Evolutionary conservation across 2,797 vertebrate genomes (phyloP).

Genomic region (Lacerta agilis): DNA sequence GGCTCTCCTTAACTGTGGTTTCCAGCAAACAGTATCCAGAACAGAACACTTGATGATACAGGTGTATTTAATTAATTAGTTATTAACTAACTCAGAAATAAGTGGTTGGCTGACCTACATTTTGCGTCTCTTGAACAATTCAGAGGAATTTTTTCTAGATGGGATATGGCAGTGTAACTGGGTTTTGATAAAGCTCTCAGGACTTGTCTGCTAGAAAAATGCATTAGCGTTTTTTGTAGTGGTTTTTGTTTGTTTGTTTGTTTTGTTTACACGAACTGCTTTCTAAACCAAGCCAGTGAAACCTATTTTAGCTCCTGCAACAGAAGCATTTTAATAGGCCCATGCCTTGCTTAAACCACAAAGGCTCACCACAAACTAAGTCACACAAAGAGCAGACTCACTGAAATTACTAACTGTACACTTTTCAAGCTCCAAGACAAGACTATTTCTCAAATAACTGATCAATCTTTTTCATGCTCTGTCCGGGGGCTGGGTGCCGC

Average conservation of each 20-base stretch:
- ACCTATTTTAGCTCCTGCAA: background rate
- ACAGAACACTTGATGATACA: too few species aligned
- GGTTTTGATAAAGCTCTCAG: background rate
- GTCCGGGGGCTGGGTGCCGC: background rate
- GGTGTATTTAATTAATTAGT: too few species aligned
- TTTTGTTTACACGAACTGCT: background rate
- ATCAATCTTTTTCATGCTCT: background rate
- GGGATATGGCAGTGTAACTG: too few species aligned
- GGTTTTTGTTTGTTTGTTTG: too few species aligned
- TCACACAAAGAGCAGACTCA: background rate
- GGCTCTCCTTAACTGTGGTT: too few species aligned
- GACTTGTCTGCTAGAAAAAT: background rate
- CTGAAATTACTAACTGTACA: background rate
- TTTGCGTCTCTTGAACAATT: too few species aligned
- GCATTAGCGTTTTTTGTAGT: background rate
- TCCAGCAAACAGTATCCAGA: too few species aligned
- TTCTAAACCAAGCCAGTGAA: background rate
- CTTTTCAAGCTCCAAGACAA: background rate
- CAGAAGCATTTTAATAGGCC: background rate
- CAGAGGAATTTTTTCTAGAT: too few species aligned
- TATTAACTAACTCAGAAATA: too few species aligned
- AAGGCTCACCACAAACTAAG: too few species aligned
- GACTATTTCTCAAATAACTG: background rate
- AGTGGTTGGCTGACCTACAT: too few species aligned
- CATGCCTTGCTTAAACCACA: background rate